Evolutionary conservation across 2,888 invertebrate genomes (phyloP).

Genomic region (Rhyacophila evoluta): DNA sequence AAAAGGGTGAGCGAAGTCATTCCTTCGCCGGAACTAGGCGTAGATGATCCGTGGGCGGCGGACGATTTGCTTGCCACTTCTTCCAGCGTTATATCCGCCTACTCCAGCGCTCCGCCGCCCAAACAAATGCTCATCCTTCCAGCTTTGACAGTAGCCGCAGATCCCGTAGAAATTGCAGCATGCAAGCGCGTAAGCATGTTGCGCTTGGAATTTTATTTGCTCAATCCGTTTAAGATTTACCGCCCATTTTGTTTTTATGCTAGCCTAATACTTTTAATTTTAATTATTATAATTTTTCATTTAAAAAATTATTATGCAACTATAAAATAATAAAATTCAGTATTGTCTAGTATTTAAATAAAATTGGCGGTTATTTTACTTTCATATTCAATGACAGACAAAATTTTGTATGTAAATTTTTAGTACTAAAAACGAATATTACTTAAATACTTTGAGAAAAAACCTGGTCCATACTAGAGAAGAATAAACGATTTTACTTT

Average conservation of each 20-base stretch:
- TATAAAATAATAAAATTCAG: too few species aligned
- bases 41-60: constrained; percentile 65
- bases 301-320: too few species aligned
- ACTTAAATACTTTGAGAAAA: too few species aligned
- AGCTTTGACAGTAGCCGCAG: neutral
- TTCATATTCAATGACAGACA: too few species aligned
- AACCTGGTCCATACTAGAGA: too few species aligned
- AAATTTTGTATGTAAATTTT: too few species aligned
- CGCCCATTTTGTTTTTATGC: neutral
- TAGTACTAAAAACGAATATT: too few species aligned
- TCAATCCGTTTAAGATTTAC: neutral
- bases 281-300: too few species aligned
- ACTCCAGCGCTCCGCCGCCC: constrained; percentile 27
- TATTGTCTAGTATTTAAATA: too few species aligned
- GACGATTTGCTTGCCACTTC: constrained; percentile 56
- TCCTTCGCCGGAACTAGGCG: constrained; percentile 66
- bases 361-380: too few species aligned
- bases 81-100: constrained; percentile 6
- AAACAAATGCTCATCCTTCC: neutral
- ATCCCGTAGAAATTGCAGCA: constrained; percentile 70
- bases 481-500: too few species aligned
- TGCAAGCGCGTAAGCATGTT: constrained; percentile 79
- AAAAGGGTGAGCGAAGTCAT: constrained; percentile 89
- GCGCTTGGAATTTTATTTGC: neutral
- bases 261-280: neutral